Evolutionary conservation across 2,888 invertebrate species (phyloP).

Genomic region (Gymnocheta viridis): DNA sequence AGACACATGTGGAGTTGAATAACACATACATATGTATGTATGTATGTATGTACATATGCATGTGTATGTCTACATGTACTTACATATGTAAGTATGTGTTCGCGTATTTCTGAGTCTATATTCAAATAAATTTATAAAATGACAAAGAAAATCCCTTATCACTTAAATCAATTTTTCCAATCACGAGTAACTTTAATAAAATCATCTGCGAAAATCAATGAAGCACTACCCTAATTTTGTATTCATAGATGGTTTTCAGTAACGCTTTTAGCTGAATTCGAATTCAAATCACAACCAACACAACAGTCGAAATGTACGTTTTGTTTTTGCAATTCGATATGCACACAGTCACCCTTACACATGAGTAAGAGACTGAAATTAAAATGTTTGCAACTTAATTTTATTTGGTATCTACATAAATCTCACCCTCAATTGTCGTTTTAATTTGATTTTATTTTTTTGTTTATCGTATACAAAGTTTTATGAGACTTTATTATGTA

Average conservation of each 20-base stretch:
- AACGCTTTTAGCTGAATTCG: slow-evolving; percentile 48
- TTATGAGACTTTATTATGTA: slow-evolving; percentile 36
- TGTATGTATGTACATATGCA: background rate
- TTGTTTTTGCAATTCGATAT: slow-evolving; percentile 64
- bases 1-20: background rate
- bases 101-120: background rate
- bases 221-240: slow-evolving; percentile 51
- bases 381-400: slow-evolving; percentile 53
- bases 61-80: background rate
- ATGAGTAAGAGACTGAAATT: slow-evolving; percentile 16
- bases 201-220: slow-evolving; percentile 37
- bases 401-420: slow-evolving; percentile 37
- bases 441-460: background rate
- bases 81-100: background rate
- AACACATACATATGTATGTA: background rate
- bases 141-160: slow-evolving; percentile 40
- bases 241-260: slow-evolving; percentile 53
- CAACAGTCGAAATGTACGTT: background rate
- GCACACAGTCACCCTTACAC: slow-evolving; percentile 4
- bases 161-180: slow-evolving; percentile 37
- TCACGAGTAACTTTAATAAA: background rate
- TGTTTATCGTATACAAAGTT: background rate
- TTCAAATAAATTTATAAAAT: background rate
- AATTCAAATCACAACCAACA: slow-evolving; percentile 16
- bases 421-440: slow-evolving; percentile 56